Percentiles rank a stretch among this genome's conserved stretches.
These are phyloP conservation scores for Cyphomyrus discorhynchus DNA, from an alignment of 2,113 vertebrate species.

Conservation along the genomic window DNA sequence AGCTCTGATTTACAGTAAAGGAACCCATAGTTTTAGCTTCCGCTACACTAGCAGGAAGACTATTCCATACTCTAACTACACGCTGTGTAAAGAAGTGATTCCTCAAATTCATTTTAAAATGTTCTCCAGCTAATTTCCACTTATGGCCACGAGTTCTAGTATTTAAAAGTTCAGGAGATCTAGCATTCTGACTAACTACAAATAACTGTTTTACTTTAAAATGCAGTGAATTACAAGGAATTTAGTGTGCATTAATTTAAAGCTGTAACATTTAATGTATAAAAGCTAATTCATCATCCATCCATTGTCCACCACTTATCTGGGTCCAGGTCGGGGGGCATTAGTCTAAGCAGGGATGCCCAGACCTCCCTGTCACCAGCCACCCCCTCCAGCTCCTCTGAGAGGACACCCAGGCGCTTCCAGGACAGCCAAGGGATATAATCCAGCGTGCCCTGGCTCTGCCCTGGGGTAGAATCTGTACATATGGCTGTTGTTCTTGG, in stretches of 20 bases:
- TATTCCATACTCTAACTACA: too few species aligned
- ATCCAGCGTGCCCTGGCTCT: not conserved
- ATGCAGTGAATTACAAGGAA: not conserved
- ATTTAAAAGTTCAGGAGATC: not conserved
- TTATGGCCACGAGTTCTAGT: not conserved
- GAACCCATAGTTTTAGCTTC: too few species aligned
- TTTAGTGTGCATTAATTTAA: not conserved
- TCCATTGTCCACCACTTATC: not conserved
- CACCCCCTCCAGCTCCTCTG: not conserved
- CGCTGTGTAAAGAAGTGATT: too few species aligned
- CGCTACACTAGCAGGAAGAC: too few species aligned
- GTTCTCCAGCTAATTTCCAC: not conserved
- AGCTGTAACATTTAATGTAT: not conserved
- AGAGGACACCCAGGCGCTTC: not conserved
- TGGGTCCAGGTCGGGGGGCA: not conserved
- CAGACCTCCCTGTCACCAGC: not conserved
- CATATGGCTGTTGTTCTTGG: not conserved
- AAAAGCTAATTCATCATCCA: not conserved
- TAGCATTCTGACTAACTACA: not conserved
- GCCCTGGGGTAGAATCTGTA: not conserved
- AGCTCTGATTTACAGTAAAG: too few species aligned
- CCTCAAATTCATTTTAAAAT: too few species aligned
- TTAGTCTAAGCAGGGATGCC: not conserved
- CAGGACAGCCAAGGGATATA: not conserved
- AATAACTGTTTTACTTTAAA: not conserved